A percentile compares a stretch with the other conserved stretches of the same genome.
Evolutionary conservation across 1,140 invertebrate species (phyloP).

Genomic region (Drosophila equinoxialis): DNA sequence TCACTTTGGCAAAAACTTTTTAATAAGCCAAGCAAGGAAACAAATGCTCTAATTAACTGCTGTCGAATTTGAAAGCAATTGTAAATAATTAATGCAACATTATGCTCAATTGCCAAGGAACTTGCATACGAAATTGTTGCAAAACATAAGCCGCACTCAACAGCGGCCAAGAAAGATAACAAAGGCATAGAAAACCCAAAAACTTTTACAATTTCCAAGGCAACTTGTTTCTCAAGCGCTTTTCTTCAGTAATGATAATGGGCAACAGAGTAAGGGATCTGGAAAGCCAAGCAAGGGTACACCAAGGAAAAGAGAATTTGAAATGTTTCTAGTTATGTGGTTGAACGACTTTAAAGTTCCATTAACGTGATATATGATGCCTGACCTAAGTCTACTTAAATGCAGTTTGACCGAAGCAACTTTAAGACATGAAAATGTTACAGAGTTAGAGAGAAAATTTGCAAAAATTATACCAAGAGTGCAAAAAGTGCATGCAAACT

Average conservation of each 20-base stretch:
- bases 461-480: neutral
- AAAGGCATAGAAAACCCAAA: conserved; percentile 47
- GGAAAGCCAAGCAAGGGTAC: conserved; percentile 3
- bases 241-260: conserved; percentile 38
- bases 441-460: neutral
- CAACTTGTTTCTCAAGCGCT: conserved; percentile 46
- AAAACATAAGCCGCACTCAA: conserved; percentile 26
- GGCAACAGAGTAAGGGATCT: conserved; percentile 23
- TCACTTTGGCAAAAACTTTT: conserved; percentile 15
- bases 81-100: conserved; percentile 81
- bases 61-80: conserved; percentile 64
- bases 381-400: conserved; percentile 14
- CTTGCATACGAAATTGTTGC: conserved; percentile 58
- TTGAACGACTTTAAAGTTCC: conserved; percentile 41
- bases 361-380: conserved; percentile 28
- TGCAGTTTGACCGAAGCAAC: conserved; percentile 6
- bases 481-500: neutral
- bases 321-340: conserved; percentile 28
- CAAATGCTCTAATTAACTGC: conserved; percentile 67
- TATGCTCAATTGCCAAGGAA: conserved; percentile 75
- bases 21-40: conserved; percentile 34
- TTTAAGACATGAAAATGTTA: neutral
- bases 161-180: conserved; percentile 18
- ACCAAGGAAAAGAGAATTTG: neutral
- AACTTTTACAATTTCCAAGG: conserved; percentile 65